Evolutionary conservation across 2,797 vertebrate species (phyloP).

Genomic region (Enteromius trimaculatus): DNA sequence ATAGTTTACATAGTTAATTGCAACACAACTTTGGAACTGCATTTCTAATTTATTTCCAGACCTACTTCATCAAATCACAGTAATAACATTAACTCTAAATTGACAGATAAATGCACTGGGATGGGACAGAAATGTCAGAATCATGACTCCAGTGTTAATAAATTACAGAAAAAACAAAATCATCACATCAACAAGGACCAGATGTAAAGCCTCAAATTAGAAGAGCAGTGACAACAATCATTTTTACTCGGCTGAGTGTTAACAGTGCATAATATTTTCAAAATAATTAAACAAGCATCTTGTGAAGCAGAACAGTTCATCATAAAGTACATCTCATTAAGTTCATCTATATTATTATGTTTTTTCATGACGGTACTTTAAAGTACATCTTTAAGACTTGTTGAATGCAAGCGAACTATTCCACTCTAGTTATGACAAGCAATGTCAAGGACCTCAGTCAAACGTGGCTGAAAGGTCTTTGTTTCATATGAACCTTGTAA

Average conservation of each 20-base stretch:
- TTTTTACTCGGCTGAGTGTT: neutral
- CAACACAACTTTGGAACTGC: neutral
- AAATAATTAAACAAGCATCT: constrained; percentile 4
- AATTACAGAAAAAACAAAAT: constrained; percentile 14
- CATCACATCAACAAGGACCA: constrained; percentile 15
- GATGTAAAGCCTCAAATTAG: constrained; percentile 6
- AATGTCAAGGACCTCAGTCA: neutral
- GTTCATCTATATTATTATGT: neutral
- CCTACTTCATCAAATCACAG: neutral
- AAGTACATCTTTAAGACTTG: constrained; percentile 9
- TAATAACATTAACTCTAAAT: neutral
- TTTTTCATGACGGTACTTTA: neutral
- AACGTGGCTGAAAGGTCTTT: neutral
- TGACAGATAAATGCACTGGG: neutral
- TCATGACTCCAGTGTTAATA: constrained; percentile 9
- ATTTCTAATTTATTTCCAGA: constrained; percentile 13
- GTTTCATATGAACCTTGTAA: neutral
- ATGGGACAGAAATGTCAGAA: neutral
- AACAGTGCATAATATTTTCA: neutral
- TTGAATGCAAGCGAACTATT: neutral
- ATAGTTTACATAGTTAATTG: constrained; percentile 1
- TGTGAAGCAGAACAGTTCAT: neutral
- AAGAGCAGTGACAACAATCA: neutral
- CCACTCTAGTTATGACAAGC: neutral
- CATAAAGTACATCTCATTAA: neutral